These are phyloP conservation scores for Callaeas wilsoni DNA, from an alignment of 2,113 vertebrate species.

Conservation along the genomic window DNA sequence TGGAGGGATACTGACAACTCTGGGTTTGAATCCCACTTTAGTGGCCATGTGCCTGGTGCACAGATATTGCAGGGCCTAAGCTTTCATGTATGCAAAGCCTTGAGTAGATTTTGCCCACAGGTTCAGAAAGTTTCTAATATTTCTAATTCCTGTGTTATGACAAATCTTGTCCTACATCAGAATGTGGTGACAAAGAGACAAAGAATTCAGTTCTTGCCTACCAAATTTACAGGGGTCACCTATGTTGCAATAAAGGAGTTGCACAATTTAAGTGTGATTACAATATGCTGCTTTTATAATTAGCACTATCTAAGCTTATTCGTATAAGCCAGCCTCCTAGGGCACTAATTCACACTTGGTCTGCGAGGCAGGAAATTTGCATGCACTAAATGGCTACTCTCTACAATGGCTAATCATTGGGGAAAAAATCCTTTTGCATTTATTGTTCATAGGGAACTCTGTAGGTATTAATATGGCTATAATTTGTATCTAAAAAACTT, in stretches of 20 bases:
- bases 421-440: conserved; percentile 12
- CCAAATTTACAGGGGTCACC: neutral
- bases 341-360: conserved; percentile 52
- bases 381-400: conserved; percentile 36
- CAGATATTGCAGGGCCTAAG: neutral
- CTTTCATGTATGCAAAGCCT: neutral
- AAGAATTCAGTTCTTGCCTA: neutral
- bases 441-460: conserved; percentile 50
- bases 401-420: conserved; percentile 52
- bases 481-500: conserved; percentile 60
- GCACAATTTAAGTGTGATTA: conserved; percentile 55
- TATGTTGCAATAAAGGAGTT: conserved; percentile 13
- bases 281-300: conserved; percentile 58
- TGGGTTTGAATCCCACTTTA: neutral
- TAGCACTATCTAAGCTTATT: conserved; percentile 50
- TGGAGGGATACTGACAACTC: neutral
- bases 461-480: conserved; percentile 51
- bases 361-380: conserved; percentile 62
- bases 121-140: neutral
- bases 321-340: conserved; percentile 34
- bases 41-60: neutral
- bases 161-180: neutral
- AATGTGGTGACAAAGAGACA: neutral
- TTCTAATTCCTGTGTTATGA: neutral
- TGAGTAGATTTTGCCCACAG: neutral